phyloP scores from a whole-genome alignment of 2,888 invertebrate genomes.

The Sussaba pulchella region DNA sequence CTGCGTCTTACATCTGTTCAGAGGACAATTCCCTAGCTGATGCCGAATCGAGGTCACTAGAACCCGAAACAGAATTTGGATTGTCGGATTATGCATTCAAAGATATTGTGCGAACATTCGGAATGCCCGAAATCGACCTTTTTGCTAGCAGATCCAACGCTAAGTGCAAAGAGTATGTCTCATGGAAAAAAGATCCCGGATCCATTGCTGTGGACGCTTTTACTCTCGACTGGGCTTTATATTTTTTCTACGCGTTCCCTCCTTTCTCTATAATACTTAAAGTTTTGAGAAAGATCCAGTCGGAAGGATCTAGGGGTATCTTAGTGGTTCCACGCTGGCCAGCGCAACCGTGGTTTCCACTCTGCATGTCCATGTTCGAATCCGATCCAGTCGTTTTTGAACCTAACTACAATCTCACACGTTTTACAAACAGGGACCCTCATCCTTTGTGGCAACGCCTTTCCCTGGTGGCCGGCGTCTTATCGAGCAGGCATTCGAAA shows the following conservation, averaged over 20 bases:
- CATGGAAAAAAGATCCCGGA: too few species aligned
- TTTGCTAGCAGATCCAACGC: conserved; percentile 36
- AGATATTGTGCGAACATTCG: background rate
- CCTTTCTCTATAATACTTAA: too few species aligned
- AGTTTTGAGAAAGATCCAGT: conserved; percentile 23
- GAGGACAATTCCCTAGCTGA: conserved; percentile 24
- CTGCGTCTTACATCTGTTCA: conserved; percentile 30
- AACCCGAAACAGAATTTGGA: conserved; percentile 38
- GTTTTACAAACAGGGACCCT: conserved; percentile 36
- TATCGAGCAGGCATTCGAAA: conserved; percentile 40
- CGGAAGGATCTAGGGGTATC: conserved; percentile 27
- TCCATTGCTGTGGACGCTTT: conserved; percentile 45
- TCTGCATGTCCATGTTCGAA: conserved; percentile 33
- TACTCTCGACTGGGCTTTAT: background rate
- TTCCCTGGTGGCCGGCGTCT: conserved; percentile 49
- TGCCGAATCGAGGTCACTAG: conserved; percentile 33
- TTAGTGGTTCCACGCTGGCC: conserved; percentile 32
- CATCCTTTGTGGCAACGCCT: conserved; percentile 44
- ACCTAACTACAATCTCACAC: conserved; percentile 19
- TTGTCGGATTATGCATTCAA: conserved; percentile 5
- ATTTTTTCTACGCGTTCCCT: conserved; percentile 43
- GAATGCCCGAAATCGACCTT: conserved; percentile 31
- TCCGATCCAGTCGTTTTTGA: conserved; percentile 19
- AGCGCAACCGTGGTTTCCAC: conserved; percentile 37
- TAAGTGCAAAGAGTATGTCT: too few species aligned